phyloP scores from a whole-genome alignment of 2,113 vertebrate genomes.

The Oophaga pumilio region DNA sequence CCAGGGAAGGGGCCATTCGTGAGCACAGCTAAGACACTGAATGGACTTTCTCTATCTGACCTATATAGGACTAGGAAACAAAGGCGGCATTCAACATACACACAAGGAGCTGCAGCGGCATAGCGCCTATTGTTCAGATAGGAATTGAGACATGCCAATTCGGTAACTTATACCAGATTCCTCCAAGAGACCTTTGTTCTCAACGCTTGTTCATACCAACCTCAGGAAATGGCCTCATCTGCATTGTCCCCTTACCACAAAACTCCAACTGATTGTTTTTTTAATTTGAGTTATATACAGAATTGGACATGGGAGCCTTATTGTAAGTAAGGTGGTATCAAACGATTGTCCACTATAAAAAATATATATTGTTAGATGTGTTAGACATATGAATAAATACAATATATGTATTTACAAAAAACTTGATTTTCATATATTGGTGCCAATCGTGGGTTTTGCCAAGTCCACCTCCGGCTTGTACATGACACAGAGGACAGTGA shows the following conservation, averaged over 20 bases:
- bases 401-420: too few relatives aligned
- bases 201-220: slow-evolving; percentile 25
- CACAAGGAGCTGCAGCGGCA: background rate
- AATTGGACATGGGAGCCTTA: background rate
- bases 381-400: too few relatives aligned
- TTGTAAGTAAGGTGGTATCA: background rate
- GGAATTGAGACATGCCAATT: slow-evolving; percentile 38
- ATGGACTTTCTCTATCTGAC: slow-evolving; percentile 51
- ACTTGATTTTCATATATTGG: too few relatives aligned
- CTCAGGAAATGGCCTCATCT: slow-evolving; percentile 23
- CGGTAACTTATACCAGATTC: slow-evolving; percentile 41
- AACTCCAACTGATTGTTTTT: background rate
- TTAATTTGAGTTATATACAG: background rate
- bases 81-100: slow-evolving; percentile 36
- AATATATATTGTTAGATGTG: too few relatives aligned
- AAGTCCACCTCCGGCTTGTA: too few relatives aligned
- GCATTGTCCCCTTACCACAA: background rate
- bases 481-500: too few relatives aligned
- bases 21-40: slow-evolving; percentile 10
- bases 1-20: slow-evolving; percentile 41
- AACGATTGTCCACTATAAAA: too few relatives aligned
- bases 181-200: slow-evolving; percentile 37
- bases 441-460: too few relatives aligned
- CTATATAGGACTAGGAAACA: slow-evolving; percentile 40
- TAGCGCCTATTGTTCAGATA: slow-evolving; percentile 26